Percentiles rank a stretch among this genome's conserved stretches.
Evolutionary conservation across 2,797 vertebrate species (phyloP).

Genomic region (Crenuchus spilurus): DNA sequence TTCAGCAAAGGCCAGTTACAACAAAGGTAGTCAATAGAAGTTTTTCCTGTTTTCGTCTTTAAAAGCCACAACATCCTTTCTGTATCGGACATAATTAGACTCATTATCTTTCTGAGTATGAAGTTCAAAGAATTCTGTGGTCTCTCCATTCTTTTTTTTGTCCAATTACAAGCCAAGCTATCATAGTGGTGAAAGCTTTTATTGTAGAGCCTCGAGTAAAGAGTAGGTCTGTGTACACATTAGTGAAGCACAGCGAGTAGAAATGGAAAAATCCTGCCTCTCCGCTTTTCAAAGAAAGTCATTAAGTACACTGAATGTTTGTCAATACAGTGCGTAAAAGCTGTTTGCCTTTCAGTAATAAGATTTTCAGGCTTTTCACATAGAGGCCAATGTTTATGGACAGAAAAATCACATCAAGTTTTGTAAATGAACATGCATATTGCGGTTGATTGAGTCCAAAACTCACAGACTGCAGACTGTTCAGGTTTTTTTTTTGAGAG

Average conservation of each 20-base stretch:
- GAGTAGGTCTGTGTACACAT: not conserved
- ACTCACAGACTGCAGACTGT: too few species aligned
- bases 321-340: not conserved
- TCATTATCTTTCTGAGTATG: conserved; percentile 12
- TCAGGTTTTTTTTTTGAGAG: too few species aligned
- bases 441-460: too few species aligned
- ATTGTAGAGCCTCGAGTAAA: not conserved
- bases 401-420: too few species aligned
- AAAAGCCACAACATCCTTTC: not conserved
- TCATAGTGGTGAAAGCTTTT: conserved; percentile 17
- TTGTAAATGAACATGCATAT: too few species aligned
- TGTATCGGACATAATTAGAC: conserved; percentile 1
- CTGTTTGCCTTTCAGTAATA: not conserved
- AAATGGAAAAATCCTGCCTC: not conserved
- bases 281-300: conserved; percentile 3
- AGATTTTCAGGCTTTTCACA: too few species aligned
- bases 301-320: not conserved
- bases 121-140: conserved; percentile 1
- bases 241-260: not conserved
- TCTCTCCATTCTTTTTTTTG: conserved; percentile 3
- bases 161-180: not conserved
- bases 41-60: not conserved
- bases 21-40: not conserved
- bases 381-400: too few species aligned
- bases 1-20: not conserved